phyloP scores from a whole-genome alignment of 2,797 vertebrate genomes.

The Poecilia gillii region DNA sequence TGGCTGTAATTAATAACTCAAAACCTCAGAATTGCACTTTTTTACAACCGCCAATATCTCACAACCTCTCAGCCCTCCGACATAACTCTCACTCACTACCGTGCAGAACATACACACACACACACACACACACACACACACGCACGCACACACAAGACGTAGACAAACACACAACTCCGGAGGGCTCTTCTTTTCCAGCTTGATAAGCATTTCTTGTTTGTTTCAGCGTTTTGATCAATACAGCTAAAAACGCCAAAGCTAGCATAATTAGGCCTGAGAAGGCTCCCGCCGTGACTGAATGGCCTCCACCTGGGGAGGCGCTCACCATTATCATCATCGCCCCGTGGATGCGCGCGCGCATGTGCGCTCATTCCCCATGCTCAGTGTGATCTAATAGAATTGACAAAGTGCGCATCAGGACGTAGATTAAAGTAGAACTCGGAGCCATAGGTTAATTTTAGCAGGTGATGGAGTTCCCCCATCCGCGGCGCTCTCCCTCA shows the following conservation, averaged over 20 bases:
- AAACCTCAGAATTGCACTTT: constrained; percentile 72
- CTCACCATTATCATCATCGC: constrained; percentile 68
- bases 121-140: constrained; percentile 5
- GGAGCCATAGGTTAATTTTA: constrained; percentile 67
- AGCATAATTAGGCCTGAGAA: constrained; percentile 73
- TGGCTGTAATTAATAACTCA: constrained; percentile 75
- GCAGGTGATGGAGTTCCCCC: constrained; percentile 70
- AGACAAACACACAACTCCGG: constrained; percentile 28
- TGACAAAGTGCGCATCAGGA: constrained; percentile 73
- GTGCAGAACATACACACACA: constrained; percentile 30
- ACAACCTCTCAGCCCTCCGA: constrained; percentile 58
- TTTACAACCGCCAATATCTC: constrained; percentile 72
- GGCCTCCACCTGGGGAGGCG: constrained; percentile 64
- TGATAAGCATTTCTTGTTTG: constrained; percentile 77
- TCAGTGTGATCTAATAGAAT: constrained; percentile 70
- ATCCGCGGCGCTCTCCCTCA: constrained; percentile 51
- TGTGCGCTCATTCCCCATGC: constrained; percentile 40
- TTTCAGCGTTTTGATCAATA: constrained; percentile 76
- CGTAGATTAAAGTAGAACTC: constrained; percentile 66
- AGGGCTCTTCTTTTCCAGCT: constrained; percentile 68
- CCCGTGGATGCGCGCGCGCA: constrained; percentile 29
- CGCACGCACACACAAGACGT: constrained; percentile 3
- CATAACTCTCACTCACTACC: constrained; percentile 65
- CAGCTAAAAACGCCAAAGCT: constrained; percentile 74
- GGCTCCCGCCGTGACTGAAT: constrained; percentile 68